A percentile compares a stretch with the other conserved stretches of the same genome.
Conservation (phyloP, 2,888 invertebrate species). For the Cacoxenus indagator region DNA sequence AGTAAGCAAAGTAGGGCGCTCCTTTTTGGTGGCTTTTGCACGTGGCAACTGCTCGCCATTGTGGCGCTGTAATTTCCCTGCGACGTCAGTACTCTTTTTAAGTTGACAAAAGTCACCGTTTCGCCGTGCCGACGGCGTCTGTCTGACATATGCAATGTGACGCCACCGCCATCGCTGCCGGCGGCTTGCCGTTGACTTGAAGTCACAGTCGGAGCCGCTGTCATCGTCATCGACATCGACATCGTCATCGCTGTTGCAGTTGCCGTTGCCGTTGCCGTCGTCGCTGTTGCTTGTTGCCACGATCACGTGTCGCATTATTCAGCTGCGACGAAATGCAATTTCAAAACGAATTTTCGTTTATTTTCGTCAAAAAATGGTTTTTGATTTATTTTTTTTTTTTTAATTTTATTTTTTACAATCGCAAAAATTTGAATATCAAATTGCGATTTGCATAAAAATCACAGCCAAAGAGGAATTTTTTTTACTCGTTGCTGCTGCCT, state of each 20-base stretch:
- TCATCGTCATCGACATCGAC: background rate
- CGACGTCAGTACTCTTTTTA: background rate
- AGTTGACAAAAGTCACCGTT: slow-evolving; percentile 31
- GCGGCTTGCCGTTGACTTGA: background rate
- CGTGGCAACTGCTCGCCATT: background rate
- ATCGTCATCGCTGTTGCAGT: background rate
- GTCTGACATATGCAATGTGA: no score
- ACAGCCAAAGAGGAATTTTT: slow-evolving; percentile 31
- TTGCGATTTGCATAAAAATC: slow-evolving; percentile 57
- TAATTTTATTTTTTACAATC: background rate
- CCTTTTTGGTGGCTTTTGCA: slow-evolving; percentile 43
- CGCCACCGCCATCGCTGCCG: background rate
- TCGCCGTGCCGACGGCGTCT: slow-evolving; percentile 36
- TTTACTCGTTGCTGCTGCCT: background rate
- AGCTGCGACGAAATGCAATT: slow-evolving; percentile 6
- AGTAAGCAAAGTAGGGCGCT: slow-evolving; percentile 23
- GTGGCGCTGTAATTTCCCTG: background rate
- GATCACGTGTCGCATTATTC: slow-evolving; percentile 21
- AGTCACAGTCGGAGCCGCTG: background rate
- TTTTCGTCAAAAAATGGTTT: slow-evolving; percentile 14
- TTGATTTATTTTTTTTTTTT: background rate
- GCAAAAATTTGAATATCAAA: slow-evolving; percentile 20
- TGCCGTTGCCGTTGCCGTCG: background rate
- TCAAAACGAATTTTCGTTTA: slow-evolving; percentile 19
- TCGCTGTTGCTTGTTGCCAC: background rate